These are phyloP conservation scores for Helicolenus hilgendorfi DNA, from an alignment of 2,797 vertebrate genomes.

Conservation along the genomic window DNA sequence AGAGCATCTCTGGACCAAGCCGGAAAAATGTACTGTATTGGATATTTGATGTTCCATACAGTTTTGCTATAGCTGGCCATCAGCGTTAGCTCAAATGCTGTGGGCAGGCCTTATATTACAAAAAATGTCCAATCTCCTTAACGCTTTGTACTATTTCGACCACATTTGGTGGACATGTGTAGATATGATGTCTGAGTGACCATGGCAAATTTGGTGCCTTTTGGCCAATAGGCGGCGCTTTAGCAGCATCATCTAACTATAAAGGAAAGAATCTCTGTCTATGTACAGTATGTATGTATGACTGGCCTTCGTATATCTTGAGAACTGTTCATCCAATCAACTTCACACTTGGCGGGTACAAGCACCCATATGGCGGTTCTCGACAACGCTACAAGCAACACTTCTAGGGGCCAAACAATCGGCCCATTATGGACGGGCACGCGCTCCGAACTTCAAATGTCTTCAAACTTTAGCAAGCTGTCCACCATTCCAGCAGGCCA, in stretches of 20 bases:
- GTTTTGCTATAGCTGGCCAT: background rate
- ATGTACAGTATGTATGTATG: background rate
- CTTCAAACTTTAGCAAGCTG: background rate
- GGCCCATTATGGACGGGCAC: no score
- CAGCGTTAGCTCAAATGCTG: background rate
- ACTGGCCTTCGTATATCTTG: background rate
- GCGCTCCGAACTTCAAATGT: background rate
- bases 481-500: slow-evolving; percentile 1
- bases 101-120: background rate
- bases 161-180: background rate
- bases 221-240: accelerated
- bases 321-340: background rate
- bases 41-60: background rate
- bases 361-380: no score
- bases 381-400: background rate
- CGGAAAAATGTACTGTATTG: background rate
- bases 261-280: background rate
- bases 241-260: background rate
- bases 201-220: background rate
- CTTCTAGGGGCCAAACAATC: background rate
- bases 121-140: background rate
- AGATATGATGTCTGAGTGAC: background rate
- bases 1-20: background rate
- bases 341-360: background rate
- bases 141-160: background rate